Evolutionary conservation across 2,888 invertebrate species (phyloP), one percentile per base, ranked within the genome.

Genomic region (Nipponacmea schrenckii): DNA sequence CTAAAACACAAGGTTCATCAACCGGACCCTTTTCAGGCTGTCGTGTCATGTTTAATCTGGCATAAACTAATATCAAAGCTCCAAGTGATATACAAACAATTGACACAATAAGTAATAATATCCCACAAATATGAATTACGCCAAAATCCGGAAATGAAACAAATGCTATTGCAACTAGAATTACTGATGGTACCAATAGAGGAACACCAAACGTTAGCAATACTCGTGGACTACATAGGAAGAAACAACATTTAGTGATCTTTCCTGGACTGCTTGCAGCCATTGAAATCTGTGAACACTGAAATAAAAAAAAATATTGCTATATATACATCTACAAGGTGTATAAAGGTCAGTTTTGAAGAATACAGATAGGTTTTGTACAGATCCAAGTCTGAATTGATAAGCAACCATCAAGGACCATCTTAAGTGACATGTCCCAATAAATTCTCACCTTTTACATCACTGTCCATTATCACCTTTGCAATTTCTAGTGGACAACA

Each of bases 191-290:
- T 7, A 64, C 64, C 4, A 69, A 31, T 2, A 69, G 39, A 17
- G 69, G 69, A 17, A 69, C 26, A 20, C 69, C 69, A 50, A 69
- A 69, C 48, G 50, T 50, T 17, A 69, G 20, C 20, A 69, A 64
- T 8, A 69, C 48, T 20, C 64, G 26, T 17, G 64, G 46, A 7
- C 39, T 62, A 48, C 69, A 69, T 26, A n/a, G n/a, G 31, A 31
- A 62, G 12, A 20, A 56, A 24, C 20, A n/a, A 56, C 56, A 56
- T 14, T 24, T 14, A 14, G 56, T 24, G 14, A 12, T 10, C 56
- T 24, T 56, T 20, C 56, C 56, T 14, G 56, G 56, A 24, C 56
- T 56, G 20, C 20, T 24, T 20, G 56, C 56, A 20, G 56, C 56
- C 56, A 56, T 56, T 14, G 10, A 56, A 20, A 56, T 14, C 56